A percentile compares a stretch with the other conserved stretches of the same genome.
phyloP scores from a whole-genome alignment of 2,888 invertebrate species.

The Endotricha flammealis region DNA sequence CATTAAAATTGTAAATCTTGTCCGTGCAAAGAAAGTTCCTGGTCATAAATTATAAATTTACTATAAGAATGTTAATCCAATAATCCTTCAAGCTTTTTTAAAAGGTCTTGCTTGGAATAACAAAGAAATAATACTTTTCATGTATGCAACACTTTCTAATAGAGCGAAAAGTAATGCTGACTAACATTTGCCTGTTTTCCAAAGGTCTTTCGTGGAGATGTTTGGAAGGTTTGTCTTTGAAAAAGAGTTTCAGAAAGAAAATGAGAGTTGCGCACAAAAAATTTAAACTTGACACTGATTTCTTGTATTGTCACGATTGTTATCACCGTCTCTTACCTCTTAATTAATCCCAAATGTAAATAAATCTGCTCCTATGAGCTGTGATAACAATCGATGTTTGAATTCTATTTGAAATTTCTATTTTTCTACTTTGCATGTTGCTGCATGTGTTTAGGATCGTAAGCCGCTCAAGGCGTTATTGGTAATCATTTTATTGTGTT shows the following conservation, averaged over 20 bases:
- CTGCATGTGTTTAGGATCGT: slow-evolving; percentile 75
- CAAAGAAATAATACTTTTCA: background rate
- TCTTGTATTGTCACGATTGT: slow-evolving; percentile 44
- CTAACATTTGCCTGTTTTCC: slow-evolving; percentile 70
- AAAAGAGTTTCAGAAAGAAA: slow-evolving; percentile 63
- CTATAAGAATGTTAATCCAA: background rate
- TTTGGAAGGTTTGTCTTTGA: slow-evolving; percentile 82
- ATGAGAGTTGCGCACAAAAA: slow-evolving; percentile 63
- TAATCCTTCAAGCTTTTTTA: slow-evolving; percentile 5
- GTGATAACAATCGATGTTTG: slow-evolving; percentile 52
- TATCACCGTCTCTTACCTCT: slow-evolving; percentile 41
- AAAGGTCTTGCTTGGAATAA: slow-evolving; percentile 10
- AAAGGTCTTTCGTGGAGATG: slow-evolving; percentile 82
- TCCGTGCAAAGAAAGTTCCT: background rate
- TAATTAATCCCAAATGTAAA: slow-evolving; percentile 18
- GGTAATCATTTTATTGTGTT: slow-evolving; percentile 66
- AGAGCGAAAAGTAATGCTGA: slow-evolving; percentile 55
- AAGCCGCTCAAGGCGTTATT: slow-evolving; percentile 71
- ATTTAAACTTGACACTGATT: slow-evolving; percentile 48
- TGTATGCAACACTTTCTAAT: slow-evolving; percentile 13
- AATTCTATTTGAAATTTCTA: slow-evolving; percentile 45
- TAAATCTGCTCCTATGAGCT: slow-evolving; percentile 25
- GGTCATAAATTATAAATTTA: background rate
- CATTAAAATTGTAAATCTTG: background rate
- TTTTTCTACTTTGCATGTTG: slow-evolving; percentile 74